Base-by-base conservation (phyloP, 2,113 vertebrate species). In the Delphinapterus leucas region DNA sequence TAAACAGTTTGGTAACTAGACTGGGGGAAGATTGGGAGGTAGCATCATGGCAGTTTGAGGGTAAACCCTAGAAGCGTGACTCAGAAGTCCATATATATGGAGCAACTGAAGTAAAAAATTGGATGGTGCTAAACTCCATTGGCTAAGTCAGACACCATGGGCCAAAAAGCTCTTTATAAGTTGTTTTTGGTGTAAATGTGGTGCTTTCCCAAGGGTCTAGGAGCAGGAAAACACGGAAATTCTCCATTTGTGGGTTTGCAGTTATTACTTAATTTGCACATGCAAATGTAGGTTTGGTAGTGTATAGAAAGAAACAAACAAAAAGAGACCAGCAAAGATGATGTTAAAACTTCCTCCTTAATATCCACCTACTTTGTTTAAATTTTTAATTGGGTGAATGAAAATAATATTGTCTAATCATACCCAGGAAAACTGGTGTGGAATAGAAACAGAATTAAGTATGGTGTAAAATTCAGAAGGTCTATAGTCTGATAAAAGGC, bases 371-470 rank as follows among this genome's bases (percentile, higher is more conserved):
- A 44, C 15, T 33, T 80, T 38, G 20, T 90, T 79, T 38, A 23
- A 81, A 28, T 76, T 31, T 87, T 90, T 83, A 88, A 86, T 36
- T 70, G 41, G 36, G 2, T 28, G 23, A 4, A 55, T 76, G 28
- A 38, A 97, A 96, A 84, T 58, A 71, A 71, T 90, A 90, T 44
- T 74, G 23, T 67, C 70, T 73, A 68, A 77, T 88, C 61, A 92
- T 53, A 68, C 36, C 67, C 28, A 36, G 74, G 28, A 61, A 90
- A 93, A 89, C 12, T 10, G 7, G 17, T 67, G 1, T 20, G 58
- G 67, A 53, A 41, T 0, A 65, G 73, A 88, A 49, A 81, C 8
- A 67, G 9, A 21, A 60, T 1, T 60, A 94, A 81, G 10, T 58
- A 8, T 13, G 47, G 8, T 36, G 21, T 61, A 90, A 94, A 90